These are phyloP conservation scores for Idaea dimidiata DNA, from an alignment of 2,888 invertebrate genomes.

Conservation along the genomic window DNA sequence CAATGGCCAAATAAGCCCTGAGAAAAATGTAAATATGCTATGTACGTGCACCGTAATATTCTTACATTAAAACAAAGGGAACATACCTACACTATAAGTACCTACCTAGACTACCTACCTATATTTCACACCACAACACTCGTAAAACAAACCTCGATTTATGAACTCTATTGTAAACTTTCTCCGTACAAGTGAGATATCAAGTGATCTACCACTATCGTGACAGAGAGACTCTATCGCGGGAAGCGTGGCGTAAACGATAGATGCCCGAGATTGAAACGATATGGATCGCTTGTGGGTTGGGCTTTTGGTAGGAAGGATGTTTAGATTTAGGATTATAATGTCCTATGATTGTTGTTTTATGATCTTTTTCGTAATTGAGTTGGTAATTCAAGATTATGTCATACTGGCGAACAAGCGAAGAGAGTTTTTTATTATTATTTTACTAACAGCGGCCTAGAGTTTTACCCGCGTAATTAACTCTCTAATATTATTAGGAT, in stretches of 20 bases:
- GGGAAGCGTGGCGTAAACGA: neutral
- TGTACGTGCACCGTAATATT: too few relatives aligned
- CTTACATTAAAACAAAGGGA: neutral
- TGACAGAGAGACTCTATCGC: neutral
- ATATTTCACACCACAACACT: neutral
- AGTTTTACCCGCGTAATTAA: too few relatives aligned
- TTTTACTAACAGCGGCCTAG: too few relatives aligned
- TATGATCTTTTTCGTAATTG: neutral
- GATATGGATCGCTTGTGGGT: slow-evolving; percentile 3
- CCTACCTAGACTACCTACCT: neutral
- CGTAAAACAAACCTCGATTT: neutral
- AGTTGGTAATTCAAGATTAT: neutral
- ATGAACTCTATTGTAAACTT: neutral
- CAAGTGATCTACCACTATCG: neutral
- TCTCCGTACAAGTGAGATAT: neutral
- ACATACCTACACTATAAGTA: too few relatives aligned
- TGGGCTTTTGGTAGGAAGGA: slow-evolving; percentile 5
- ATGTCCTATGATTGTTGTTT: neutral
- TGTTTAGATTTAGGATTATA: neutral
- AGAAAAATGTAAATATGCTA: too few relatives aligned
- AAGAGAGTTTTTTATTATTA: too few relatives aligned
- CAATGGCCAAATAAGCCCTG: too few relatives aligned
- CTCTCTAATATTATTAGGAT: too few relatives aligned
- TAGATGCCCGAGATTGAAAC: neutral
- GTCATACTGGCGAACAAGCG: neutral